These are phyloP conservation scores for Oscheius sp. DNA, from an alignment of 2,888 invertebrate genomes.

Conservation along the genomic window DNA sequence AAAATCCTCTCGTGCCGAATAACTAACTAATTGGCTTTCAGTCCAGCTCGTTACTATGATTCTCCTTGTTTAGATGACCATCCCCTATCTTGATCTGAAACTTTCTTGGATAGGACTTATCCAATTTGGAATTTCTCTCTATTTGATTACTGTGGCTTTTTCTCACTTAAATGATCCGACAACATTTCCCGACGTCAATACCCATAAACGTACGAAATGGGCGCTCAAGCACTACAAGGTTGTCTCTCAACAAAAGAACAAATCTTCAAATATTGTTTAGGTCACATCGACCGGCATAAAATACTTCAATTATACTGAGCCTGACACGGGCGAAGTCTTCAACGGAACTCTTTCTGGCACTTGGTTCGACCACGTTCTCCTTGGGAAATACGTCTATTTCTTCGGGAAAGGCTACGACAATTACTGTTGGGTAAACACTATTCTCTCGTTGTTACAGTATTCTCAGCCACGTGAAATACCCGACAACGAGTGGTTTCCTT, in stretches of 20 bases:
- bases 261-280: background rate
- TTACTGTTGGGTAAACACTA: slow-evolving; percentile 15
- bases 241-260: background rate
- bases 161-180: background rate
- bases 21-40: too few species aligned
- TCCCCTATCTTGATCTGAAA: slow-evolving; percentile 10
- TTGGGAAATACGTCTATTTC: slow-evolving; percentile 20
- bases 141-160: background rate
- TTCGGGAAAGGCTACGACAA: slow-evolving; percentile 9
- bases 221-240: slow-evolving; percentile 10
- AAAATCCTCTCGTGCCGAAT: too few species aligned
- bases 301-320: slow-evolving; percentile 11
- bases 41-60: too few species aligned
- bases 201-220: background rate
- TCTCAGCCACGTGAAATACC: slow-evolving; percentile 6
- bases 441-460: background rate
- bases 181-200: background rate
- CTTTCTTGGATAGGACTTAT: background rate
- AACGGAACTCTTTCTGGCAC: background rate
- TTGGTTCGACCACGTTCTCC: slow-evolving; percentile 37
- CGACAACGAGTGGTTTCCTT: slow-evolving; percentile 10
- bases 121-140: background rate
- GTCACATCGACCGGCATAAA: background rate
- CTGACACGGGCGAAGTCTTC: background rate
- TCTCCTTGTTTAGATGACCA: background rate